Conservation (phyloP, 1,140 invertebrate genomes). For the Carposina sasakii region DNA sequence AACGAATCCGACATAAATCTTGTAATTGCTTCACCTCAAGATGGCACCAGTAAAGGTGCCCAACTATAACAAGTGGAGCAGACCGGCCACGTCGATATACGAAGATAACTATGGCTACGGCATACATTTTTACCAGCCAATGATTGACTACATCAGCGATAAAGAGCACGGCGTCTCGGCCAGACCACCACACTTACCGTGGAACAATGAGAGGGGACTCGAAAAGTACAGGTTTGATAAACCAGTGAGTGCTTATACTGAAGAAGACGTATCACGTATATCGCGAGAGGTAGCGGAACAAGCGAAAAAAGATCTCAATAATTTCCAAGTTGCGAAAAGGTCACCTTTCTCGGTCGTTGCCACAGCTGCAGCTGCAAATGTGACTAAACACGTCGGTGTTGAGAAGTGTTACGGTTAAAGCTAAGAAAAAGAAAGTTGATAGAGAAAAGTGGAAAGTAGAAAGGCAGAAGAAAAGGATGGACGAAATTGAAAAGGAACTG, state of each 20-base stretch:
- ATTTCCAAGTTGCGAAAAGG: constrained; percentile 76
- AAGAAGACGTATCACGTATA: constrained; percentile 76
- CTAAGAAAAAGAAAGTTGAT: constrained; percentile 65
- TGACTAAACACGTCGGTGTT: constrained; percentile 76
- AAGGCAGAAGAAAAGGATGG: constrained; percentile 65
- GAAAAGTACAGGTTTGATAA: constrained; percentile 75
- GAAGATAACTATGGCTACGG: constrained; percentile 86
- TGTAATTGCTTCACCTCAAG: constrained; percentile 18
- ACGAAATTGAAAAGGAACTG: constrained; percentile 64
- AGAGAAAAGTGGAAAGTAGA: constrained; percentile 53
- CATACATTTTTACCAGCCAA: constrained; percentile 87
- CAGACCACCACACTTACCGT: constrained; percentile 79
- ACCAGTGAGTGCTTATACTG: constrained; percentile 74
- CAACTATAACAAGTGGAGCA: constrained; percentile 57
- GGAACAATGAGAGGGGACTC: constrained; percentile 80
- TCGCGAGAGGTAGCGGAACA: constrained; percentile 77
- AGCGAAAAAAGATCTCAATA: constrained; percentile 78
- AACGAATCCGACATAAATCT: constrained; percentile 15
- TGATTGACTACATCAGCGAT: constrained; percentile 85
- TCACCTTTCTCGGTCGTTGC: constrained; percentile 78
- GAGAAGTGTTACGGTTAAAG: constrained; percentile 72
- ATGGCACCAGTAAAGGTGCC: constrained; percentile 60
- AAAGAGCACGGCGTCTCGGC: constrained; percentile 64
- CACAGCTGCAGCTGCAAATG: constrained; percentile 76
- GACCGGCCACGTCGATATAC: constrained; percentile 80